Evolutionary conservation across 2,888 invertebrate species (phyloP).

Genomic region (Oscheius sp.): DNA sequence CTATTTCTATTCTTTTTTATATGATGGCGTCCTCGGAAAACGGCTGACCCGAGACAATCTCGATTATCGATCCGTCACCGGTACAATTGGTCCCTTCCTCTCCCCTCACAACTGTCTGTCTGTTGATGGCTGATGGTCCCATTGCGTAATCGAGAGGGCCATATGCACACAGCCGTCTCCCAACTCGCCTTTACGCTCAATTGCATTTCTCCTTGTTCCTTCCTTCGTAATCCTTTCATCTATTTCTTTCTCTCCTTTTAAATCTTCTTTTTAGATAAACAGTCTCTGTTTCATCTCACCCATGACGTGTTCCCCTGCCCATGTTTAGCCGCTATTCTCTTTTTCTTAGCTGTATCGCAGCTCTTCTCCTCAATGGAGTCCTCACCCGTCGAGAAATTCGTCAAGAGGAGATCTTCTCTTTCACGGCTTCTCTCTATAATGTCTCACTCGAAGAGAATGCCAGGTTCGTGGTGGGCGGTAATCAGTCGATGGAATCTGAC

Average conservation of each 20-base stretch:
- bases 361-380: slow-evolving; percentile 9
- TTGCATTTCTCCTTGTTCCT: not conserved
- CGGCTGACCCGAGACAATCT: too few species aligned
- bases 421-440: slow-evolving; percentile 83
- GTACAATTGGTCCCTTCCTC: not conserved
- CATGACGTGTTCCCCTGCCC: slow-evolving; percentile 10
- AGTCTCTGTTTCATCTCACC: slow-evolving; percentile 7
- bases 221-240: not conserved
- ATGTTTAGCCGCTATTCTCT: slow-evolving; percentile 18
- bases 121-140: not conserved
- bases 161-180: slow-evolving; percentile 20
- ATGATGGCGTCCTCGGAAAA: too few species aligned
- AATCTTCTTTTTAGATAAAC: slow-evolving; percentile 3
- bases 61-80: not conserved
- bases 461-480: slow-evolving; percentile 71
- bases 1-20: too few species aligned
- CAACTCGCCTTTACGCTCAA: slow-evolving; percentile 14
- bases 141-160: slow-evolving; percentile 15
- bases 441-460: slow-evolving; percentile 91
- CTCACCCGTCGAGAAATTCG: slow-evolving; percentile 1
- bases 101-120: too few species aligned
- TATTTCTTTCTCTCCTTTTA: not conserved
- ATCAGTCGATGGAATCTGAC: slow-evolving; percentile 15
- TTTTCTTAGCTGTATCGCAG: slow-evolving; percentile 17
- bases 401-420: slow-evolving; percentile 75